Evolutionary conservation across 2,888 invertebrate species (phyloP).

Genomic region (Drosophila mimetica): DNA sequence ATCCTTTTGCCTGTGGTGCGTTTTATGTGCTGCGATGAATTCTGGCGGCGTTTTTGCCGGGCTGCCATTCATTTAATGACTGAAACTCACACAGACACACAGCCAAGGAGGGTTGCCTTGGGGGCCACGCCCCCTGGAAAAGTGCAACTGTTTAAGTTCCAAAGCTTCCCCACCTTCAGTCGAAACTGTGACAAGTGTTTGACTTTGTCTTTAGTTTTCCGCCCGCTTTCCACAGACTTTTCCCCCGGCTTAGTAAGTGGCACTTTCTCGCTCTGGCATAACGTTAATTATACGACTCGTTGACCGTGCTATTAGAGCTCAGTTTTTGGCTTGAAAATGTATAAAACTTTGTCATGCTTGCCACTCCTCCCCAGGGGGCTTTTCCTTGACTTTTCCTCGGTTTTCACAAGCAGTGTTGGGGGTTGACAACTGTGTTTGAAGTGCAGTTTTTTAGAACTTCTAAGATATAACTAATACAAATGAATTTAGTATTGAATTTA

Average conservation of each 20-base stretch:
- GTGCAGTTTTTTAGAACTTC: neutral
- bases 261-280: conserved; percentile 41
- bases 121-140: conserved; percentile 57
- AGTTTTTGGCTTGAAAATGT: conserved; percentile 60
- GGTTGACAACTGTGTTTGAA: neutral
- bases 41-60: conserved; percentile 63
- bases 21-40: conserved; percentile 79
- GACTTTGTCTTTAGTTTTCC: conserved; percentile 69
- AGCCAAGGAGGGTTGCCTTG: conserved; percentile 3
- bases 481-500: too few relatives aligned
- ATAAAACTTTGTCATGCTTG: conserved; percentile 70
- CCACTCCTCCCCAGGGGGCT: conserved; percentile 16
- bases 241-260: conserved; percentile 21
- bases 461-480: neutral
- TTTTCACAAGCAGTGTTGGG: neutral
- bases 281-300: conserved; percentile 79
- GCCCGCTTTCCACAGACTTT: conserved; percentile 15
- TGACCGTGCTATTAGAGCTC: conserved; percentile 69
- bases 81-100: conserved; percentile 38
- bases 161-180: conserved; percentile 32
- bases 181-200: conserved; percentile 64
- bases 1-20: conserved; percentile 63
- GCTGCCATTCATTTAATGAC: conserved; percentile 70
- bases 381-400: conserved; percentile 12
- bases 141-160: conserved; percentile 64